Conservation (phyloP, 2,797 vertebrate species). For the Poeciliopsis gracilis region DNA sequence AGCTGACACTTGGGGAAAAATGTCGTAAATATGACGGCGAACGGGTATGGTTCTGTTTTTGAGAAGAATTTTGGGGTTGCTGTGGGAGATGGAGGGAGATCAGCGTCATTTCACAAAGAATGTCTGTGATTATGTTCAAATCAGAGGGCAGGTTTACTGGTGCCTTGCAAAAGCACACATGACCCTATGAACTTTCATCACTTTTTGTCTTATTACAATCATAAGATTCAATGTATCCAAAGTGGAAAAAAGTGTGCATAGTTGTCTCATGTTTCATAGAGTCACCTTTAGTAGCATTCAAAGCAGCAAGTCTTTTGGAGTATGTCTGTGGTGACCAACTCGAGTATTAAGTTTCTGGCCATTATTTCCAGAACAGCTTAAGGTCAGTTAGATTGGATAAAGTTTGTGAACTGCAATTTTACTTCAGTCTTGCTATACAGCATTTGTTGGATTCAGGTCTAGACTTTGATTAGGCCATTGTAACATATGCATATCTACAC, state of each 20-base stretch:
- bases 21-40: constrained; percentile 36
- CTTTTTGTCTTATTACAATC: neutral
- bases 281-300: neutral
- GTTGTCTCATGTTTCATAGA: neutral
- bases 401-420: neutral
- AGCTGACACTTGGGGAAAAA: constrained; percentile 36
- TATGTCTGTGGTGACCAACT: neutral
- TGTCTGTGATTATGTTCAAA: constrained; percentile 44
- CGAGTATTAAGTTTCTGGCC: neutral
- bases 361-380: neutral
- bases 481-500: neutral
- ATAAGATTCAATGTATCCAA: neutral
- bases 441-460: neutral
- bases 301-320: neutral
- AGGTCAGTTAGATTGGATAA: neutral
- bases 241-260: neutral
- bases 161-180: neutral
- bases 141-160: constrained; percentile 26
- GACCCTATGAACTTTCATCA: neutral
- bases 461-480: neutral
- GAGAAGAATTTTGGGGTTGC: constrained; percentile 15
- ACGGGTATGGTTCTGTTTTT: constrained; percentile 36
- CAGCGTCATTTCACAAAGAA: constrained; percentile 23
- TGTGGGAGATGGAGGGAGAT: constrained; percentile 25
- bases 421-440: neutral